These are phyloP conservation scores for Argyra leucocephala DNA, from an alignment of 2,888 invertebrate genomes.

Conservation along the genomic window DNA sequence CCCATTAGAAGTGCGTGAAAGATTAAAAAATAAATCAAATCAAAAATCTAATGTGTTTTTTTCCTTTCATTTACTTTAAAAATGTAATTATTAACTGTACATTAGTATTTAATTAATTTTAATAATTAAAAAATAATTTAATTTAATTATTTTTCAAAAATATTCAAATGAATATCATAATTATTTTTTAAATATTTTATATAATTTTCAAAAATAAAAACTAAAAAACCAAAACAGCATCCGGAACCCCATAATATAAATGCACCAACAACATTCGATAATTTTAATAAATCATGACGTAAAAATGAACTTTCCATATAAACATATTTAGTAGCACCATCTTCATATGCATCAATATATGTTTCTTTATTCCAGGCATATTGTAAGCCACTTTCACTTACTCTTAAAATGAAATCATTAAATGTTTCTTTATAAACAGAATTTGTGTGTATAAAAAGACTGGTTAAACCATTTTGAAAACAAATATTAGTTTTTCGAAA, in stretches of 20 bases:
- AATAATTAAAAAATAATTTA: no score
- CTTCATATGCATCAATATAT: neutral
- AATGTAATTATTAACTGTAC: no score
- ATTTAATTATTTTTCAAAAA: no score
- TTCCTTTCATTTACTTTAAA: no score
- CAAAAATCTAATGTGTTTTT: no score
- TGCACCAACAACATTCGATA: neutral
- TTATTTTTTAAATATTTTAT: neutral
- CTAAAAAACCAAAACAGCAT: neutral
- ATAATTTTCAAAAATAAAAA: neutral
- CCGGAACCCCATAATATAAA: neutral
- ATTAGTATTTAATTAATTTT: no score
- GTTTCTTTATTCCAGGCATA: neutral
- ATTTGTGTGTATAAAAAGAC: conserved; percentile 28
- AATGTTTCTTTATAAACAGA: conserved; percentile 28
- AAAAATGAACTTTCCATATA: neutral
- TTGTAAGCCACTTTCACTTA: conserved; percentile 23
- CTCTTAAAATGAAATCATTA: conserved; percentile 28
- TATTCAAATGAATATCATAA: neutral
- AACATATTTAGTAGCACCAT: neutral
- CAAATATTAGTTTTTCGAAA: conserved; percentile 26
- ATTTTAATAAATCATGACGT: neutral
- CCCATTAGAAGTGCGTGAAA: no score
- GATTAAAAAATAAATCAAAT: no score
- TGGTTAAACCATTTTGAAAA: conserved; percentile 27